phyloP scores from a whole-genome alignment of 2,888 invertebrate genomes.

The Drosophila monieri region DNA sequence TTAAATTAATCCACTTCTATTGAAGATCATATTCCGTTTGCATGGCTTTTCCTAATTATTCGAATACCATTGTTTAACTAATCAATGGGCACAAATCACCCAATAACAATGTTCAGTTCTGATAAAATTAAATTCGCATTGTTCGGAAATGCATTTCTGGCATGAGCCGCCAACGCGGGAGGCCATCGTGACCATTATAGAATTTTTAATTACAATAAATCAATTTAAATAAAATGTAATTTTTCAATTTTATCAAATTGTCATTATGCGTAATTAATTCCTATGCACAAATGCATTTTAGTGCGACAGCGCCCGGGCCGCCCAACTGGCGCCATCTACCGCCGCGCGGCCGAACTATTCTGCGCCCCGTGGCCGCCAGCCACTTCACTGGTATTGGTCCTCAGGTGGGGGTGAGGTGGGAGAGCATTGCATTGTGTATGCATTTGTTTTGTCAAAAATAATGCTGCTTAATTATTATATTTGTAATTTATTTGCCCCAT shows the following conservation, averaged over 20 bases:
- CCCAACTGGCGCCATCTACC: slow-evolving; percentile 25
- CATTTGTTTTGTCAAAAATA: slow-evolving; percentile 78
- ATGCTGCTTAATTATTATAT: slow-evolving; percentile 81
- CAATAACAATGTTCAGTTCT: slow-evolving; percentile 22
- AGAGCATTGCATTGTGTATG: neutral
- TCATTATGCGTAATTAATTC: slow-evolving; percentile 83
- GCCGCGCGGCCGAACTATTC: slow-evolving; percentile 39
- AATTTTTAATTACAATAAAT: slow-evolving; percentile 82
- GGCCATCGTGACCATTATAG: slow-evolving; percentile 46
- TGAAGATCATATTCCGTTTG: slow-evolving; percentile 5
- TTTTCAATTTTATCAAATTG: slow-evolving; percentile 83
- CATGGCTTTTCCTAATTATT: slow-evolving; percentile 28
- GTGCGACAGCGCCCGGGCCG: slow-evolving; percentile 24
- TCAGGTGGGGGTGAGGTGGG: slow-evolving; percentile 1
- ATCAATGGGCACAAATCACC: slow-evolving; percentile 35
- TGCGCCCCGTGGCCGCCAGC: slow-evolving; percentile 33
- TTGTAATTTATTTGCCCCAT: slow-evolving; percentile 80
- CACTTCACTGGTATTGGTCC: slow-evolving; percentile 37
- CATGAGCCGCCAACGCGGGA: slow-evolving; percentile 8
- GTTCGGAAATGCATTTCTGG: slow-evolving; percentile 29
- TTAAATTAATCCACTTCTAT: neutral
- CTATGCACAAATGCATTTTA: slow-evolving; percentile 76
- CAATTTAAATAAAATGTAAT: slow-evolving; percentile 81
- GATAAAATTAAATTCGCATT: slow-evolving; percentile 49
- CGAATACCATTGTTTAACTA: slow-evolving; percentile 34